Percentiles rank a stretch among this genome's conserved stretches.
phyloP scores from a whole-genome alignment of 2,888 invertebrate genomes.

The Conomelus anceps region DNA sequence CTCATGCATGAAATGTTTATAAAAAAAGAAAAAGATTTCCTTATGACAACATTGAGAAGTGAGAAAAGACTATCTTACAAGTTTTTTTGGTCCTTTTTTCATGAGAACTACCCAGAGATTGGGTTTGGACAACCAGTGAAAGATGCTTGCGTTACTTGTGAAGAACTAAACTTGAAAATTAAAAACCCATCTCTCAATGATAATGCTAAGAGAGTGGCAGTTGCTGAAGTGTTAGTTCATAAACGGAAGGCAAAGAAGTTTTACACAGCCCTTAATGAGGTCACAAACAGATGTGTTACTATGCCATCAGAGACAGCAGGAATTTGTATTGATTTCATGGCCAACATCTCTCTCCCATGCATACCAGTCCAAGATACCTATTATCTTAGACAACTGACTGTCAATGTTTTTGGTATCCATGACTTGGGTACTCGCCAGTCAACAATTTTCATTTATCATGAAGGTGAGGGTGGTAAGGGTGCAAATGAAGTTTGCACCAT shows the following conservation, averaged over 20 bases:
- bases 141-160: background rate
- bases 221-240: no score
- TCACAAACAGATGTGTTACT: background rate
- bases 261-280: background rate
- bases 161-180: background rate
- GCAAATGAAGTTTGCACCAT: slow-evolving; percentile 20
- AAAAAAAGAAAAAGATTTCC: background rate
- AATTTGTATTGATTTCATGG: background rate
- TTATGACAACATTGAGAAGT: background rate
- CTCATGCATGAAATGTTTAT: background rate
- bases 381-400: slow-evolving; percentile 16
- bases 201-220: background rate
- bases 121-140: background rate
- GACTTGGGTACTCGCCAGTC: background rate
- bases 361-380: slow-evolving; percentile 20
- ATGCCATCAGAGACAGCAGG: background rate
- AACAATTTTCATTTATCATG: slow-evolving; percentile 18
- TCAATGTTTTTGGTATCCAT: slow-evolving; percentile 17
- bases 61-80: background rate
- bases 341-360: no score
- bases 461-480: slow-evolving; percentile 20
- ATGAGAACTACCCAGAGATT: background rate
- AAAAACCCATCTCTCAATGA: background rate
- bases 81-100: background rate
- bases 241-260: background rate